phyloP scores from a whole-genome alignment of 2,113 vertebrate genomes.

The Cygnus buccinator region DNA sequence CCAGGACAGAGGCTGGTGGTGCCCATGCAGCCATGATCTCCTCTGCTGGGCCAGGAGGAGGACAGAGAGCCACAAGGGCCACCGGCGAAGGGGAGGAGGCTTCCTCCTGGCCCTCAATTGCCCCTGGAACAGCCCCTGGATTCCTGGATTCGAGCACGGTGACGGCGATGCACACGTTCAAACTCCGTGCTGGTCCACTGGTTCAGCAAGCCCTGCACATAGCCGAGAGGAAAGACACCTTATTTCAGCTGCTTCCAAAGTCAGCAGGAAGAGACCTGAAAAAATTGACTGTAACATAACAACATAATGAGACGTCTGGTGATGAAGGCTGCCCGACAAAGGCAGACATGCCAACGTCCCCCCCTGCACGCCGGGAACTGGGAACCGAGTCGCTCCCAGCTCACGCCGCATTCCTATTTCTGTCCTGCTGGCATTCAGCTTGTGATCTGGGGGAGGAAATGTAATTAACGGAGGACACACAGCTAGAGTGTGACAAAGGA shows the following conservation, averaged over 20 bases:
- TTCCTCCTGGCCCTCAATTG: not conserved
- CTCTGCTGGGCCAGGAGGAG: not conserved
- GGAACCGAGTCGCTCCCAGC: not conserved
- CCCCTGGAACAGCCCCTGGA: accelerated
- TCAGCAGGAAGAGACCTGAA: not conserved
- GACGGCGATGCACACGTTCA: accelerated
- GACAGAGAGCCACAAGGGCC: not conserved
- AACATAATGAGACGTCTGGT: not conserved
- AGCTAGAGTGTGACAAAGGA: not conserved
- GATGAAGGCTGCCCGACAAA: not conserved
- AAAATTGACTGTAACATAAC: not conserved
- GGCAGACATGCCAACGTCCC: accelerated
- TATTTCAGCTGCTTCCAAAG: not conserved
- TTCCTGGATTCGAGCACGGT: accelerated
- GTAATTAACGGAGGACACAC: not conserved
- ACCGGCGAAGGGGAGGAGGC: not conserved
- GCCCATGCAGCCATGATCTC: not conserved
- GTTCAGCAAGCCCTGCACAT: not conserved
- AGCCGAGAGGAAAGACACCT: not conserved
- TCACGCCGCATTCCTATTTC: not conserved
- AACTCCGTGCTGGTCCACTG: not conserved
- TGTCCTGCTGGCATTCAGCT: not conserved
- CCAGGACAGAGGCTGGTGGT: not conserved
- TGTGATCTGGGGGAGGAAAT: not conserved
- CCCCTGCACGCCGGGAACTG: accelerated